A percentile compares a stretch with the other conserved stretches of the same genome.
These are phyloP conservation scores for Stichodactyla helianthus DNA, from an alignment of 64 coral and sea anemone species.

Conservation along the genomic window DNA sequence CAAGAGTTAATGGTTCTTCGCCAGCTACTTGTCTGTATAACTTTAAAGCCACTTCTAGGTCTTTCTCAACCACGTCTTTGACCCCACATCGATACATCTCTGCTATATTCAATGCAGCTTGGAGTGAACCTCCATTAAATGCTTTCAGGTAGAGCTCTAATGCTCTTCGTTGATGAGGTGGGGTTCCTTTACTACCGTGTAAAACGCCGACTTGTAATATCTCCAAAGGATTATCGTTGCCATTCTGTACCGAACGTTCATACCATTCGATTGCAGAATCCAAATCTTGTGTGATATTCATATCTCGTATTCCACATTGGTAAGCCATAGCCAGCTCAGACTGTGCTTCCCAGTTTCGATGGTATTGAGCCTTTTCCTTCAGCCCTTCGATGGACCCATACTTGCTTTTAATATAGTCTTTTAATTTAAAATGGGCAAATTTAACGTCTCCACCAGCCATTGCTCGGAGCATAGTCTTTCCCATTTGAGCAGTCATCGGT, in stretches of 20 bases:
- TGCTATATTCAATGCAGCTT: constrained; percentile 43
- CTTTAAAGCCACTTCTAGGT: constrained; percentile 61
- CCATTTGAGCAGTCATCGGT: background rate
- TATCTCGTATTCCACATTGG: background rate
- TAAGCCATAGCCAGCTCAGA: constrained; percentile 26
- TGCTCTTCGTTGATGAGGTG: constrained; percentile 42
- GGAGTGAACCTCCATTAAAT: constrained; percentile 18
- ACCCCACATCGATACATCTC: constrained; percentile 73
- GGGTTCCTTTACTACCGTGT: constrained; percentile 31
- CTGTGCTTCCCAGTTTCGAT: constrained; percentile 6
- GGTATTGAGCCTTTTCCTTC: background rate
- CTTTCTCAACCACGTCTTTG: constrained; percentile 57
- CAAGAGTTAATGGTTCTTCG: constrained; percentile 22
- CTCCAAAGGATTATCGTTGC: background rate
- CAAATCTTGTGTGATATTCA: constrained; percentile 36
- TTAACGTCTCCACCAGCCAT: background rate
- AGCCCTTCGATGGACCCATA: background rate
- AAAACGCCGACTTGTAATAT: constrained; percentile 26
- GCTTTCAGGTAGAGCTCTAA: constrained; percentile 58
- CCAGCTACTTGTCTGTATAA: constrained; percentile 74
- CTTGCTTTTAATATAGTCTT: background rate
- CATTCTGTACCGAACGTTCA: constrained; percentile 28
- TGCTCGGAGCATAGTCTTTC: background rate
- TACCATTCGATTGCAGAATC: constrained; percentile 74
- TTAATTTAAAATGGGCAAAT: background rate